Conservation (phyloP, 2,888 invertebrate species). For the Toxonevra muliebris region DNA sequence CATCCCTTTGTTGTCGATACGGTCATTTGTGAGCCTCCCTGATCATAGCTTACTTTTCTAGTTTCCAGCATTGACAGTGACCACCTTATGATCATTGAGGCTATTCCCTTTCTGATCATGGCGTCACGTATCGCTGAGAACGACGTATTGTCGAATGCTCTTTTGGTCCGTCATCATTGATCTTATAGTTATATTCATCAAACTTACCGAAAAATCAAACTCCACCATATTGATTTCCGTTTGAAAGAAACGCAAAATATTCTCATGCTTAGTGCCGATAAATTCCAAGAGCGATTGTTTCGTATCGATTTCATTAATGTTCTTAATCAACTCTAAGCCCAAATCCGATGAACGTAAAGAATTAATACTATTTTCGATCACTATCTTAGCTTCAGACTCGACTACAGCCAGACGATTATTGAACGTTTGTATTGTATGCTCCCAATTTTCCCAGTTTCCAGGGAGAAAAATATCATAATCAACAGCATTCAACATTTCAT, state of each 20-base stretch:
- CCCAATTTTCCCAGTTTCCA: conserved; percentile 86
- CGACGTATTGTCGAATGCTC: no score
- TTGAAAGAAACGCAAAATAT: conserved; percentile 84
- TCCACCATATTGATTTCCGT: conserved; percentile 81
- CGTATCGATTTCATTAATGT: conserved; percentile 82
- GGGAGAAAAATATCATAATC: conserved; percentile 86
- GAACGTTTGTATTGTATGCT: conserved; percentile 80
- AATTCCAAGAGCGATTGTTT: conserved; percentile 77
- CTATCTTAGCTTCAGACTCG: conserved; percentile 83
- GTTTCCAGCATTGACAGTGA: no score
- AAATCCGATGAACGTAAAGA: conserved; percentile 83
- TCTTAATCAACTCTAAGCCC: conserved; percentile 80
- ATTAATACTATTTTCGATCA: conserved; percentile 87
- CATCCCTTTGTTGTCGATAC: no score
- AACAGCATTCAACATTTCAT: conserved; percentile 78
- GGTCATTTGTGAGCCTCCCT: no score
- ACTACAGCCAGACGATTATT: conserved; percentile 77
- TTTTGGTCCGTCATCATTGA: no score
- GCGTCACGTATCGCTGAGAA: no score
- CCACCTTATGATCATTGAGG: no score
- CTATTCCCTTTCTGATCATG: no score
- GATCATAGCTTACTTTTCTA: no score
- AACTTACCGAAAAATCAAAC: conserved; percentile 74
- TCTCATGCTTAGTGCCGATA: conserved; percentile 83
- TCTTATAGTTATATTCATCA: no score